Conservation (phyloP, 2,797 vertebrate species). For the Urosaurus nigricauda region DNA sequence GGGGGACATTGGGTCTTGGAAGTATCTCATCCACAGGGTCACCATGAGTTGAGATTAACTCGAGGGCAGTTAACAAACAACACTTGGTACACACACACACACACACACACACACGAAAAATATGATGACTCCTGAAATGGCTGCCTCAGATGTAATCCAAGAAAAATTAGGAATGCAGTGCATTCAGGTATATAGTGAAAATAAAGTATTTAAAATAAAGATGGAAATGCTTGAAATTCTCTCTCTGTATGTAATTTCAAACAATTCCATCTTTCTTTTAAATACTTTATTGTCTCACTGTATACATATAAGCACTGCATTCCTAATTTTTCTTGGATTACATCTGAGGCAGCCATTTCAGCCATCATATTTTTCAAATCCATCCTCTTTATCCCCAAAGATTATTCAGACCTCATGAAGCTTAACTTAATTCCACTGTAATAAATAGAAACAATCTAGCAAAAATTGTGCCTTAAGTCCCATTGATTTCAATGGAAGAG, state of each 20-base stretch:
- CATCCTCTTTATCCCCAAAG: background rate
- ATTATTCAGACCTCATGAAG: background rate
- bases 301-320: background rate
- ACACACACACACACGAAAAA: background rate
- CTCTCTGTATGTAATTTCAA: no score
- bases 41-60: no score
- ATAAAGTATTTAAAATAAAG: no score
- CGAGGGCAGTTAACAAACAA: no score
- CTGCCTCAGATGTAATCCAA: background rate
- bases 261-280: no score
- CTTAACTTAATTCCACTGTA: background rate
- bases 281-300: background rate
- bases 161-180: background rate
- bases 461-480: background rate
- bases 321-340: background rate
- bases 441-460: background rate
- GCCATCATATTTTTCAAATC: background rate
- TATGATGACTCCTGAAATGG: background rate
- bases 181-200: background rate
- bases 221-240: no score
- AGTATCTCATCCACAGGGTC: no score
- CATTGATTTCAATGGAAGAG: background rate
- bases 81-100: no score
- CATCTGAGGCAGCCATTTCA: background rate
- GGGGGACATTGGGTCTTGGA: no score